Evolutionary conservation across 2,888 invertebrate species (phyloP).

Genomic region (Aspidiotus rigidus): DNA sequence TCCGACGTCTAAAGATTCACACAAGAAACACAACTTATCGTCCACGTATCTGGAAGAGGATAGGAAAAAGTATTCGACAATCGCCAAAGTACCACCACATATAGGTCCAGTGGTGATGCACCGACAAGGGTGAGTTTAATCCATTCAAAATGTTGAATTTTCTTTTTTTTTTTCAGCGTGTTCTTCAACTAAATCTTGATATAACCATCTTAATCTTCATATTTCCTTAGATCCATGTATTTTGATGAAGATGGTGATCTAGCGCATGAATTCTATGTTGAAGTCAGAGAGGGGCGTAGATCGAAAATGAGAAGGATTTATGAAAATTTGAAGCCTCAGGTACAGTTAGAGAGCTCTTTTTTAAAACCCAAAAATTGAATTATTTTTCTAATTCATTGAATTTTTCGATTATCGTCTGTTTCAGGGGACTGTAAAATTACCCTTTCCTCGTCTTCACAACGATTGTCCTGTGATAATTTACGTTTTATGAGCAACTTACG

Average conservation of each 20-base stretch:
- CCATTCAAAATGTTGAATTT: not conserved
- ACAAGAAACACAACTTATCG: not conserved
- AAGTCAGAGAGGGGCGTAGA: slow-evolving; percentile 41
- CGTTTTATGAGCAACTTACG: not conserved
- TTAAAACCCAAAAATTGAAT: not conserved
- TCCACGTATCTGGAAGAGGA: not conserved
- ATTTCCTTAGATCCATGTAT: slow-evolving; percentile 45
- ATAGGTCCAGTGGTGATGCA: slow-evolving; percentile 16
- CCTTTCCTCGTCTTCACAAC: slow-evolving; percentile 17
- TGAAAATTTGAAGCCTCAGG: slow-evolving; percentile 43
- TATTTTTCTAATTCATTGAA: not conserved
- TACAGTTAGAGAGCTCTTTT: slow-evolving; percentile 34
- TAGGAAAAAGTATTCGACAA: not conserved
- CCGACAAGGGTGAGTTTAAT: slow-evolving; percentile 18
- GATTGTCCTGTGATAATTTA: slow-evolving; percentile 27
- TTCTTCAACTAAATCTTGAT: not conserved
- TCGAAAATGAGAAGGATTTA: slow-evolving; percentile 41
- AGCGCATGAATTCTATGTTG: slow-evolving; percentile 50
- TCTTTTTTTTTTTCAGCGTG: not conserved
- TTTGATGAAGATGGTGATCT: slow-evolving; percentile 50
- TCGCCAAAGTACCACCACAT: slow-evolving; percentile 15
- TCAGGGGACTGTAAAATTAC: slow-evolving; percentile 19
- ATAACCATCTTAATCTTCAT: not conserved
- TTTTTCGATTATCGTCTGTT: not conserved
- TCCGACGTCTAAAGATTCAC: slow-evolving; percentile 8